phyloP scores from a whole-genome alignment of 2,113 vertebrate genomes.

The Neodontobutis hainanensis region DNA sequence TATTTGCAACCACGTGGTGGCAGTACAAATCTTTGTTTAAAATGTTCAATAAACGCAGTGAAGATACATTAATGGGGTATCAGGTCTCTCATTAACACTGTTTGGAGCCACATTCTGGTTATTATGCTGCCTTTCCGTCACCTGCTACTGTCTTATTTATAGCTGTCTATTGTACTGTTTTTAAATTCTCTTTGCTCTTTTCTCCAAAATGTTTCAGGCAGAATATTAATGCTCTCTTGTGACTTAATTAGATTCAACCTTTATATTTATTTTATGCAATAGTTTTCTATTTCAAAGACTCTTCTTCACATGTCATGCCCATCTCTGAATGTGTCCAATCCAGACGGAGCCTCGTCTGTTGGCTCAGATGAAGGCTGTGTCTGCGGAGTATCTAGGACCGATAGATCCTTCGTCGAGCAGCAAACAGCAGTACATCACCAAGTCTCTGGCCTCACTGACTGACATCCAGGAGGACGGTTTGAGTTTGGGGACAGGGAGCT shows the following conservation, averaged over 20 bases:
- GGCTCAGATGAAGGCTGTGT: conserved; percentile 93
- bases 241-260: conserved; percentile 15
- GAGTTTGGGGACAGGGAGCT: conserved; percentile 61
- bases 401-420: conserved; percentile 82
- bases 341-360: conserved; percentile 93
- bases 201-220: conserved; percentile 4
- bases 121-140: neutral
- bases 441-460: conserved; percentile 92
- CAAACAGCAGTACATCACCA: conserved; percentile 87
- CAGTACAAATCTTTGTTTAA: conserved; percentile 46
- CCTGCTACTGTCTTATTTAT: neutral
- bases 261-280: conserved; percentile 14
- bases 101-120: neutral
- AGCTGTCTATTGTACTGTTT: conserved; percentile 6
- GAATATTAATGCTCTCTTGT: conserved; percentile 11
- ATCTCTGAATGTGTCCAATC: neutral
- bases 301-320: conserved; percentile 9
- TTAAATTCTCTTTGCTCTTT: conserved; percentile 13
- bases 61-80: conserved; percentile 5
- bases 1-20: conserved; percentile 60
- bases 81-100: neutral
- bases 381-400: conserved; percentile 90
- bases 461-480: conserved; percentile 90
- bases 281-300: neutral
- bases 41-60: neutral